These are phyloP conservation scores for Bombus superbus DNA, from an alignment of 1,140 invertebrate genomes.

Conservation along the genomic window DNA sequence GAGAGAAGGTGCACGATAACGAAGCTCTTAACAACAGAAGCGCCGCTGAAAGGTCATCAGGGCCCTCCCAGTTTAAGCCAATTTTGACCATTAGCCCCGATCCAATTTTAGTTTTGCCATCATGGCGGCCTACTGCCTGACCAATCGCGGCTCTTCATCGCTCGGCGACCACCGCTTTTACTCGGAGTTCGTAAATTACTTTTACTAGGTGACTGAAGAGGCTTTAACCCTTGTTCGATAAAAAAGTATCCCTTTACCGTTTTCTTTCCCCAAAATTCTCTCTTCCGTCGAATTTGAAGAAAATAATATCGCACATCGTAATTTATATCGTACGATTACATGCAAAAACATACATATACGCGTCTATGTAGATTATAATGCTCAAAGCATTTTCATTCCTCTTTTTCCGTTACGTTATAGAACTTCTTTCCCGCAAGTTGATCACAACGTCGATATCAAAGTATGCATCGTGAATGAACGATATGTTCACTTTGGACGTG, in stretches of 20 bases:
- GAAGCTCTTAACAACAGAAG: constrained; percentile 66
- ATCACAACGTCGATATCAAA: constrained; percentile 16
- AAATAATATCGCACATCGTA: not conserved
- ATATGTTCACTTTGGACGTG: not conserved
- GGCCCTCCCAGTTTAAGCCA: constrained; percentile 72
- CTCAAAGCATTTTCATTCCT: not conserved
- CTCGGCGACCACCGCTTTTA: constrained; percentile 35
- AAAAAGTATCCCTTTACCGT: constrained; percentile 1
- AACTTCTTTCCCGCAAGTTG: not conserved
- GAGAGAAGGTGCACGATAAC: constrained; percentile 65
- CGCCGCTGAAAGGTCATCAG: constrained; percentile 65
- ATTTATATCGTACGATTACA: not conserved
- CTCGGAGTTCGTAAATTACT: constrained; percentile 59
- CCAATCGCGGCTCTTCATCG: constrained; percentile 57
- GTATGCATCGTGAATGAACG: not conserved
- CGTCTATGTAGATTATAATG: not conserved
- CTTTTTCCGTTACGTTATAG: not conserved
- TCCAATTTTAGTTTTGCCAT: constrained; percentile 74
- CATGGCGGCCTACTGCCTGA: constrained; percentile 59
- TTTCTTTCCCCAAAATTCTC: not conserved
- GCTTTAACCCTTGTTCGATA: constrained; percentile 47
- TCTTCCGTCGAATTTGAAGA: not conserved
- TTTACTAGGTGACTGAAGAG: constrained; percentile 53
- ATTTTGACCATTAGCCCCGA: constrained; percentile 75
- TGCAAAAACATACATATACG: not conserved